phyloP scores from a whole-genome alignment of 2,888 invertebrate species.

The Lasioglossum oenotherae region DNA sequence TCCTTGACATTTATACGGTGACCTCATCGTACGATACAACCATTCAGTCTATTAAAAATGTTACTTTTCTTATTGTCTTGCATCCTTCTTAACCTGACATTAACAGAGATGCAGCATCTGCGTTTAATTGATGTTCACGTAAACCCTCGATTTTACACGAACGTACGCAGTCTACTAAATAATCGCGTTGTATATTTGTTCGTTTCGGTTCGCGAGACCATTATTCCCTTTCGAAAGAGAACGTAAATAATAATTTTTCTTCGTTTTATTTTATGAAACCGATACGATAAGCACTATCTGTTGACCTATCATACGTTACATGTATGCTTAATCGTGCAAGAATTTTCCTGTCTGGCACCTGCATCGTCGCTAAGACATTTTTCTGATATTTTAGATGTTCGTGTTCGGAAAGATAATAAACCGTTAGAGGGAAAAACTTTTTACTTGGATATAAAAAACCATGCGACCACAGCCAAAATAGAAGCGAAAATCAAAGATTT shows the following conservation, averaged over 20 bases:
- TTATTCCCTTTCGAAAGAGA: neutral
- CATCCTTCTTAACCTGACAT: too few relatives aligned
- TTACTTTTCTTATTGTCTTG: neutral
- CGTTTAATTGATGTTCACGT: neutral
- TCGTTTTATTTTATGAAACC: neutral
- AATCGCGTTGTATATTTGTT: neutral
- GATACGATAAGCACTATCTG: constrained; percentile 2
- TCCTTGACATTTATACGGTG: constrained; percentile 22
- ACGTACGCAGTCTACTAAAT: neutral
- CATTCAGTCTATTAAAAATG: neutral
- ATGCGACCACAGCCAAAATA: constrained; percentile 87
- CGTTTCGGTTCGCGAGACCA: neutral
- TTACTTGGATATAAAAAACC: constrained; percentile 91
- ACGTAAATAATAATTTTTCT: neutral
- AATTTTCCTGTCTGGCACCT: neutral
- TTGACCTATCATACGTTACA: neutral
- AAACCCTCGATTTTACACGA: neutral
- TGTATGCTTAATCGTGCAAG: neutral
- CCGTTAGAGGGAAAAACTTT: constrained; percentile 89
- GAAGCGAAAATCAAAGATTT: constrained; percentile 89
- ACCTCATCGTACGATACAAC: neutral
- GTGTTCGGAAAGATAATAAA: constrained; percentile 85
- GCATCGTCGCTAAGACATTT: neutral
- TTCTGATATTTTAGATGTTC: constrained; percentile 74
- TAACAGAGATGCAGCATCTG: neutral